Percentiles rank a stretch among this genome's conserved stretches.
Conservation (phyloP, 1,140 invertebrate genomes). For the Drosophila tani region DNA sequence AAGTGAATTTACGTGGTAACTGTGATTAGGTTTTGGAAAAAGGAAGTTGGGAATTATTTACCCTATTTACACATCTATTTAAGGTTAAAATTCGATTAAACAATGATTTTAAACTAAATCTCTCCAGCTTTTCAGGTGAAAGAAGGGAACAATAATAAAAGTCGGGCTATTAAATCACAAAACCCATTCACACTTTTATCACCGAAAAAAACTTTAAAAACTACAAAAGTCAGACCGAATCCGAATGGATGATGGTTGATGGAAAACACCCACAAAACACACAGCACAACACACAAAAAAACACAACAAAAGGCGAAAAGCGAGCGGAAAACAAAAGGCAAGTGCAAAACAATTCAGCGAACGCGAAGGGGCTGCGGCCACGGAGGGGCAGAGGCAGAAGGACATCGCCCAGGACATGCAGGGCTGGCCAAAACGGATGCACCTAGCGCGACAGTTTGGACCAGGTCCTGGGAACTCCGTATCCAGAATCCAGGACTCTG, state of each 20-base stretch:
- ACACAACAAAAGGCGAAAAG: constrained; percentile 60
- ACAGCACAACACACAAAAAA: neutral
- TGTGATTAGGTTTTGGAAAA: neutral
- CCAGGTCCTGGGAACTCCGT: constrained; percentile 19
- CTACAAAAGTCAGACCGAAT: constrained; percentile 31
- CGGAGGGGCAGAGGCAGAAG: neutral
- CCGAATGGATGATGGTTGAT: neutral
- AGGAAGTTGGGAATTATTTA: too few species aligned
- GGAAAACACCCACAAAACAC: constrained; percentile 1
- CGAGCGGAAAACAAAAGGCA: constrained; percentile 80
- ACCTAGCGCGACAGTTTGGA: constrained; percentile 56
- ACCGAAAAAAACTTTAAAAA: constrained; percentile 44
- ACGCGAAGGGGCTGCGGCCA: neutral
- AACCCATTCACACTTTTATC: constrained; percentile 25
- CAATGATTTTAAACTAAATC: too few species aligned
- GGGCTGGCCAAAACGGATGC: constrained; percentile 62
- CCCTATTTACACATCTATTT: neutral
- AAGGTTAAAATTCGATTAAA: neutral
- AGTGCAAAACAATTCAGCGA: constrained; percentile 75
- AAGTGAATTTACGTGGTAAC: neutral
- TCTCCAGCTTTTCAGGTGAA: neutral
- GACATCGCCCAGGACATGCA: constrained; percentile 38
- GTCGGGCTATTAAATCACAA: constrained; percentile 5
- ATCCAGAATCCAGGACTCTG: constrained; percentile 19
- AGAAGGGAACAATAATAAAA: constrained; percentile 15